phyloP scores from a whole-genome alignment of 30 jellyfish, hydroid and myxozoan species.

The Aurelia aurita region DNA sequence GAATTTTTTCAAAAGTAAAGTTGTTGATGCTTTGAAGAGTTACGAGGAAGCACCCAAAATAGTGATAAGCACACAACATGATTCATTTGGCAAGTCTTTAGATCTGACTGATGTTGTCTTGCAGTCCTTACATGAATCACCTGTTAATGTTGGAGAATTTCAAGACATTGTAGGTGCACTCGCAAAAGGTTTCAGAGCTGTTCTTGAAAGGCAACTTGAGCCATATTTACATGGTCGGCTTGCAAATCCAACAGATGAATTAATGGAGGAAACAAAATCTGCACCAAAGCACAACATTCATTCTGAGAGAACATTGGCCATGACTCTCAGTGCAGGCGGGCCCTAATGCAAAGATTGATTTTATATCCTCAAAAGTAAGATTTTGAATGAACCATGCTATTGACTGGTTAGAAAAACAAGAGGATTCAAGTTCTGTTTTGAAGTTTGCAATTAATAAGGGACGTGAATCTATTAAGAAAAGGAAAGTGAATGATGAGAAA shows the following conservation, averaged over 20 bases:
- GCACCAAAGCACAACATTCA: slow-evolving; percentile 27
- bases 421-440: too few species aligned
- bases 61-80: not conserved
- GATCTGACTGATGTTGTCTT: not conserved
- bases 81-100: not conserved
- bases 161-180: not conserved
- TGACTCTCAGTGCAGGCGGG: not conserved
- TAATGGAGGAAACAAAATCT: slow-evolving; percentile 8
- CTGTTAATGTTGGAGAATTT: not conserved
- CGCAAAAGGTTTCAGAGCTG: not conserved
- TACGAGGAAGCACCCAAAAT: not conserved
- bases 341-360: slow-evolving; percentile 24
- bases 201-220: slow-evolving; percentile 5
- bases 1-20: not conserved
- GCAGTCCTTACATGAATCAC: not conserved
- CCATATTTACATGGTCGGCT: not conserved
- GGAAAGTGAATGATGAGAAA: not conserved
- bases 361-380: not conserved
- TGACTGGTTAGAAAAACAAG: not conserved
- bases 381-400: slow-evolving; percentile 6
- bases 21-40: not conserved
- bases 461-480: not conserved
- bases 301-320: slow-evolving; percentile 20
- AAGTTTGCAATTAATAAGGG: too few species aligned
- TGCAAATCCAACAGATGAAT: slow-evolving; percentile 16